Conservation (phyloP, 2,888 invertebrate genomes). For the Anticlea derivata region DNA sequence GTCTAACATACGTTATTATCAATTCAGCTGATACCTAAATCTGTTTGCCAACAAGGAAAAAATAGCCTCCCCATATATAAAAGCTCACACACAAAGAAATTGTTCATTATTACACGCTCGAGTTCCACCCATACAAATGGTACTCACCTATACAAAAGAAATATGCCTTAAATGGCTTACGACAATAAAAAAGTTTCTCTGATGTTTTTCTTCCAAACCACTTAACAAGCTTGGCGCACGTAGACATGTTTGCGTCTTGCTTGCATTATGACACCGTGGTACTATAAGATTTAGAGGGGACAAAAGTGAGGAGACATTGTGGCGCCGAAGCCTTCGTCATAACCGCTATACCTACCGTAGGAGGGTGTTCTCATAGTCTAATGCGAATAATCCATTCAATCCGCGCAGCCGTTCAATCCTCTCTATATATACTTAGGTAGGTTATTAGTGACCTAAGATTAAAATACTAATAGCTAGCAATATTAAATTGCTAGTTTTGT, state of each 20-base stretch:
- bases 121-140: constrained; percentile 44
- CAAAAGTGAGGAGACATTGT: constrained; percentile 75
- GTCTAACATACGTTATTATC: neutral
- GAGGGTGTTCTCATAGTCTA: constrained; percentile 46
- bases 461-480: constrained; percentile 14
- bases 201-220: constrained; percentile 84
- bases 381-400: constrained; percentile 25
- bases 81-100: constrained; percentile 42
- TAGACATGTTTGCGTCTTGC: constrained; percentile 82
- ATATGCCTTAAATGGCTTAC: constrained; percentile 76
- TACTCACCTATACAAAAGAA: constrained; percentile 57
- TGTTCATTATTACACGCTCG: constrained; percentile 46
- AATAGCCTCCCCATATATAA: constrained; percentile 32
- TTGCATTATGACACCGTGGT: constrained; percentile 83
- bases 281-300: constrained; percentile 81
- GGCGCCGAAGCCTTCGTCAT: constrained; percentile 75
- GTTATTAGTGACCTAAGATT: constrained; percentile 21
- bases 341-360: constrained; percentile 51
- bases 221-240: constrained; percentile 83
- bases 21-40: constrained; percentile 14
- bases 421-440: constrained; percentile 7
- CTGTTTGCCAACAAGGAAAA: constrained; percentile 24
- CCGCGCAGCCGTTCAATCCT: constrained; percentile 16
- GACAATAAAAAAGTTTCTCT: constrained; percentile 81
- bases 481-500: constrained; percentile 12